These are phyloP conservation scores for Neocloeon triangulifer DNA, from an alignment of 1,140 invertebrate species.

Conservation along the genomic window DNA sequence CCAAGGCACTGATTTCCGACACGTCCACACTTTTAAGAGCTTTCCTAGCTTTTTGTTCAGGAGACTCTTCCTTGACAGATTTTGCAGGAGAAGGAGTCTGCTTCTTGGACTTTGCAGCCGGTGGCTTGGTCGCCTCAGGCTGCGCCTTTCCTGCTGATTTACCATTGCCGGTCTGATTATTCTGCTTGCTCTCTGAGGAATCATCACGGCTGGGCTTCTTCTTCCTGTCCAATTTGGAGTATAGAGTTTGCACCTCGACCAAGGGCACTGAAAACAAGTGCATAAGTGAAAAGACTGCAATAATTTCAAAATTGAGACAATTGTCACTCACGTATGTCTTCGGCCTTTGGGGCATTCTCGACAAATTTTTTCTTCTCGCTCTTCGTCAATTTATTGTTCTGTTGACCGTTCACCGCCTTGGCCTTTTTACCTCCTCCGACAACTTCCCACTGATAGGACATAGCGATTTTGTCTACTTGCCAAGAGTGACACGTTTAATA, in stretches of 20 bases:
- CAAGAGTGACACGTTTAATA: too few species aligned
- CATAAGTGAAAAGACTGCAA: slow-evolving; percentile 5
- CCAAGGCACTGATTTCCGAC: too few species aligned
- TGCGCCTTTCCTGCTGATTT: background rate
- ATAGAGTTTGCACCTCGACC: slow-evolving; percentile 21
- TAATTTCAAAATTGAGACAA: slow-evolving; percentile 5
- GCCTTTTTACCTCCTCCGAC: slow-evolving; percentile 48
- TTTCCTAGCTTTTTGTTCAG: slow-evolving; percentile 32
- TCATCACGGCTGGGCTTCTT: slow-evolving; percentile 19
- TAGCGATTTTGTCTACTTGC: too few species aligned
- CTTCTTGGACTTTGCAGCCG: background rate
- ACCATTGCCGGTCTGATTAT: slow-evolving; percentile 3
- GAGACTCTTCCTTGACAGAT: slow-evolving; percentile 23
- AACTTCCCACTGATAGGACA: slow-evolving; percentile 41
- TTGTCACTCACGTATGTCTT: slow-evolving; percentile 31
- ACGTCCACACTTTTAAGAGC: too few species aligned
- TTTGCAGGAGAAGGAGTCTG: background rate
- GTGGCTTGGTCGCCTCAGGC: background rate
- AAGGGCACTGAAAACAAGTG: slow-evolving; percentile 18
- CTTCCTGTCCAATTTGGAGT: slow-evolving; percentile 19
- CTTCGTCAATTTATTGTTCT: slow-evolving; percentile 24
- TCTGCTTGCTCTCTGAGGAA: slow-evolving; percentile 16
- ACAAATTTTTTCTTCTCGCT: slow-evolving; percentile 31
- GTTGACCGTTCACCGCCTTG: slow-evolving; percentile 24
- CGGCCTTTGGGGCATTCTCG: slow-evolving; percentile 30